These are phyloP conservation scores for Eurytoma californica DNA, from an alignment of 2,888 invertebrate species.

Conservation along the genomic window DNA sequence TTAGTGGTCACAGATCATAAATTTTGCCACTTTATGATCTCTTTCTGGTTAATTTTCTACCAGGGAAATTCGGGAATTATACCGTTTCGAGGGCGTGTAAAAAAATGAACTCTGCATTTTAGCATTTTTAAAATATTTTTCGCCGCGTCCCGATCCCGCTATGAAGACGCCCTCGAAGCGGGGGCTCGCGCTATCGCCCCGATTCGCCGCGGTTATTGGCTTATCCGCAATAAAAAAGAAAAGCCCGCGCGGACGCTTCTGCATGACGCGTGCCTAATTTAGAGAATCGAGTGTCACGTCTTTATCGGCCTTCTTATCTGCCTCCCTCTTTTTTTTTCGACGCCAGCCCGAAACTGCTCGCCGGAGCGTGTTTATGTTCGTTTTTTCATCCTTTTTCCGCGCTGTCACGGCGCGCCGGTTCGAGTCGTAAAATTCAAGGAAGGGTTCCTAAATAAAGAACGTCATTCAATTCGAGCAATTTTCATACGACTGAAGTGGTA, in stretches of 20 bases:
- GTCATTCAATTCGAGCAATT: slow-evolving; percentile 43
- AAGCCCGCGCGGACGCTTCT: not conserved
- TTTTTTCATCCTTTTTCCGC: slow-evolving; percentile 44
- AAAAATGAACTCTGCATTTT: too few species aligned
- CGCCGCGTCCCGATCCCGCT: not conserved
- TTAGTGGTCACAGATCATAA: too few species aligned
- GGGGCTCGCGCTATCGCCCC: not conserved
- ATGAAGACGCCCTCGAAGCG: too few species aligned
- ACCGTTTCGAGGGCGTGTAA: too few species aligned
- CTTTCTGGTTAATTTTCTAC: too few species aligned
- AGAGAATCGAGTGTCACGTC: slow-evolving; percentile 52
- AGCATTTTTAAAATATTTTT: not conserved
- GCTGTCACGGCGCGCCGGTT: slow-evolving; percentile 23
- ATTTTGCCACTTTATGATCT: too few species aligned
- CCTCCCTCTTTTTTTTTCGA: not conserved
- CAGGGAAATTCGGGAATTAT: too few species aligned
- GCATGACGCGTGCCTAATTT: slow-evolving; percentile 49
- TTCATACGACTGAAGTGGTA: slow-evolving; percentile 1
- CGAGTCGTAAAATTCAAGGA: slow-evolving; percentile 47
- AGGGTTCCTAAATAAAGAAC: slow-evolving; percentile 51
- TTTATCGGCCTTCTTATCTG: slow-evolving; percentile 53
- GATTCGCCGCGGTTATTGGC: slow-evolving; percentile 53
- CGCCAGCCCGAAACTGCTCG: slow-evolving; percentile 9
- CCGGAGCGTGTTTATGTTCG: slow-evolving; percentile 29
- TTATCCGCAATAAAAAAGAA: slow-evolving; percentile 48